Base-by-base conservation (phyloP, 2,113 vertebrate species). In the Oryzias celebensis region DNA sequence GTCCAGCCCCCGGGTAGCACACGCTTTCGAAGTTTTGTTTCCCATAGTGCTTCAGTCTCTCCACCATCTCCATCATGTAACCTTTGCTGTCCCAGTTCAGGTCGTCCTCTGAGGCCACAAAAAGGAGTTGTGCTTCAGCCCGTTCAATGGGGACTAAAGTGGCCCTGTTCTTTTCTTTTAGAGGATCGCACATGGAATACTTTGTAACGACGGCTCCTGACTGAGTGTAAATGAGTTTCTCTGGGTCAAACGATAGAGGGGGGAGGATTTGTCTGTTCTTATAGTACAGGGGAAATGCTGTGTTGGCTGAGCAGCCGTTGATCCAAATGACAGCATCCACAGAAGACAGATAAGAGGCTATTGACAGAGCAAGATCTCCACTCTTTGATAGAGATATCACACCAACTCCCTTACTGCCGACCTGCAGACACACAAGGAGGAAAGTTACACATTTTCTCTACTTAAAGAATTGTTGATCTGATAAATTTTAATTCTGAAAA, bases 311-410 rank as follows among this genome's bases (percentile, higher is more conserved):
- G 0, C 93, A 94, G 71, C 83, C 73, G 0, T 98, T 97, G 73
- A 97, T 92, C 12, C 91, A 89, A 46, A 90, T 91, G 0, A 93
- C 93, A 4, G 94, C 95, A 0, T 87, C 66, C 66, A 98, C 82
- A 43, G 92, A 92, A 60, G 93, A 88, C 24, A 97, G 86, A 75
- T 94, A 94, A 4, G 96, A 92, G 5, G 95, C 87, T 92, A 96
- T 95, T 0, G 83, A 89, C 66, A 97, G 0, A 0, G 94, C 96
- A 44, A 97, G 63, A 47, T 92, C 90, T 17, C 91, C 95, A 7
- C 93, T 93, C 49, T 95, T 92, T 0, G 95, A 97, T 70, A 93
- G 79, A 5, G 94, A 95, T 62, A 98, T 71, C 67, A 97, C 70
- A 4, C 95, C 95, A 59, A 97, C 82, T 14, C 93, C 91, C 14